Evolutionary conservation across 1,140 invertebrate species (phyloP).

Genomic region (Drosophila sucinea): DNA sequence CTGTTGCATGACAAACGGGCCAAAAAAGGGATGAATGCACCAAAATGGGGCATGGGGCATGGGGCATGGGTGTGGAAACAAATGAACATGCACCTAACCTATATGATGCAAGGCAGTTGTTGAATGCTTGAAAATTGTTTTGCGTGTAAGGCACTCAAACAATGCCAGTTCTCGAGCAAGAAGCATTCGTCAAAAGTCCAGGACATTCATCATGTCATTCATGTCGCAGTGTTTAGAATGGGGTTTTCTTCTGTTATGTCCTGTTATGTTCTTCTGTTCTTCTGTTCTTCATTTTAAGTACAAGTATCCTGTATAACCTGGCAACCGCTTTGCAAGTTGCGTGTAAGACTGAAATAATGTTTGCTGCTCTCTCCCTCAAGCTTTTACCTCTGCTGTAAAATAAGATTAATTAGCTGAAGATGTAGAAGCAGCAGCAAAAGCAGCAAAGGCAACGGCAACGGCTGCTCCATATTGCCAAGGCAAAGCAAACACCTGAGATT

Average conservation of each 20-base stretch:
- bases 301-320: slow-evolving; percentile 13
- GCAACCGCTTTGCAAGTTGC: neutral
- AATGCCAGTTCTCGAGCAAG: slow-evolving; percentile 18
- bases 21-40: slow-evolving; percentile 23
- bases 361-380: neutral
- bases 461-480: slow-evolving; percentile 12
- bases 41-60: slow-evolving; percentile 4
- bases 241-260: no score
- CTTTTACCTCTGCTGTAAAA: slow-evolving; percentile 36
- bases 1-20: slow-evolving; percentile 64
- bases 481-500: slow-evolving; percentile 78
- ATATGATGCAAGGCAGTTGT: slow-evolving; percentile 1
- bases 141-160: slow-evolving; percentile 34
- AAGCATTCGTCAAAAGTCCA: slow-evolving; percentile 68
- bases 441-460: slow-evolving; percentile 24
- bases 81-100: slow-evolving; percentile 64
- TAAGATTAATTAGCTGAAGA: slow-evolving; percentile 73
- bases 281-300: slow-evolving; percentile 40
- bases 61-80: slow-evolving; percentile 42
- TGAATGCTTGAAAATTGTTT: slow-evolving; percentile 67
- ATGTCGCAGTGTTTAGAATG: slow-evolving; percentile 69
- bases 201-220: slow-evolving; percentile 79
- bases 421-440: slow-evolving; percentile 18
- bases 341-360: slow-evolving; percentile 6
- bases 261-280: neutral